phyloP scores from a whole-genome alignment of 2,113 vertebrate genomes.

The Protomyctophum bolini region DNA sequence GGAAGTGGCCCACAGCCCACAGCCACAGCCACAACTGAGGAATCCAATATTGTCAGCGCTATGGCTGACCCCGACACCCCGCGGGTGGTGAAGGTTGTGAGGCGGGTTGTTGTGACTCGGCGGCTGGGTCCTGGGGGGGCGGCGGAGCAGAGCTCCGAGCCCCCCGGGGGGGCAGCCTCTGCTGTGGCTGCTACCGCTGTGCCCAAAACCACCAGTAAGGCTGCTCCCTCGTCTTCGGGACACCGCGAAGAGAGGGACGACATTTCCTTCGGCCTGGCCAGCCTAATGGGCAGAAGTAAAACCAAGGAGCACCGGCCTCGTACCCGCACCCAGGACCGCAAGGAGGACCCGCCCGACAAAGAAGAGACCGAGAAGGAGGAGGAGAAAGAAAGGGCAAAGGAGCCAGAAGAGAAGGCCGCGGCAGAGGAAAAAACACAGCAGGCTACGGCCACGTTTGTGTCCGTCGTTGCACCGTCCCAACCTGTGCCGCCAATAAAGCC shows the following conservation, averaged over 20 bases:
- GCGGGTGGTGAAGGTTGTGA: conserved; percentile 80
- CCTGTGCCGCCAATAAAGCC: conserved; percentile 31
- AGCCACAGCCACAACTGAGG: conserved; percentile 38
- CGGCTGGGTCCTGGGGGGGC: conserved; percentile 79
- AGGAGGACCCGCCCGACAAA: conserved; percentile 43
- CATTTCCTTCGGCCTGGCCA: conserved; percentile 87
- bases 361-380: conserved; percentile 52
- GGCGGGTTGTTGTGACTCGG: conserved; percentile 82
- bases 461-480: conserved; percentile 7
- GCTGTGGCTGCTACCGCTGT: conserved; percentile 28
- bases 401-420: conserved; percentile 11
- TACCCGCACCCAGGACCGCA: conserved; percentile 74
- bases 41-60: conserved; percentile 28
- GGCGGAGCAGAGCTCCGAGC: conserved; percentile 59
- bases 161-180: conserved; percentile 23
- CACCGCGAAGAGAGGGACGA: conserved; percentile 81
- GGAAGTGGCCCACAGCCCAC: conserved; percentile 36
- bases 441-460: conserved; percentile 1
- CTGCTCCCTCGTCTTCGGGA: not conserved
- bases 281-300: conserved; percentile 88
- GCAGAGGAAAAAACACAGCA: conserved; percentile 31
- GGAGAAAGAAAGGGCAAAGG: conserved; percentile 44
- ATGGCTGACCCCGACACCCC: conserved; percentile 59
- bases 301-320: conserved; percentile 87
- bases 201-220: conserved; percentile 29